These are phyloP conservation scores for Drosophila elegans DNA, from an alignment of 1,140 invertebrate genomes.

Conservation along the genomic window DNA sequence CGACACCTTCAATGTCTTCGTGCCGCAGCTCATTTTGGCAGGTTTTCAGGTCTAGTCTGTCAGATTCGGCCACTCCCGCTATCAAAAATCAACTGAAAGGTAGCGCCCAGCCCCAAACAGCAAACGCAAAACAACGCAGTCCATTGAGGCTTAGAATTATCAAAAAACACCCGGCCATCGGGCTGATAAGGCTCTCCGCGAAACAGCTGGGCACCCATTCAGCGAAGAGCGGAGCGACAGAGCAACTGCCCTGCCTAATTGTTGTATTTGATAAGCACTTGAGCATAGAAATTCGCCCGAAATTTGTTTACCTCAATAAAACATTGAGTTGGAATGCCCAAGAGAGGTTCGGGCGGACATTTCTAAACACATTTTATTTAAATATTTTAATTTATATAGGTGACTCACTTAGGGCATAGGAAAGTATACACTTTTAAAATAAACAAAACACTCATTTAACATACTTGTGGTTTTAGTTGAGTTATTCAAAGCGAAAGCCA, in stretches of 20 bases:
- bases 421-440: no score
- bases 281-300: slow-evolving; percentile 22
- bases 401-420: no score
- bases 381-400: no score
- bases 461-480: not conserved
- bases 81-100: slow-evolving; percentile 49
- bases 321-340: not conserved
- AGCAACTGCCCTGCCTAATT: slow-evolving; percentile 33
- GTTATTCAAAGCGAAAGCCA: not conserved
- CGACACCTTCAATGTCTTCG: slow-evolving; percentile 67
- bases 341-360: slow-evolving; percentile 9
- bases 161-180: slow-evolving; percentile 21
- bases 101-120: slow-evolving; percentile 9
- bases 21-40: slow-evolving; percentile 71
- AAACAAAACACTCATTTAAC: no score
- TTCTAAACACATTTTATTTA: not conserved
- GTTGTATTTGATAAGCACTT: slow-evolving; percentile 61
- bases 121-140: slow-evolving; percentile 7
- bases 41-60: not conserved
- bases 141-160: slow-evolving; percentile 51
- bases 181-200: slow-evolving; percentile 52
- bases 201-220: slow-evolving; percentile 38
- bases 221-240: not conserved
- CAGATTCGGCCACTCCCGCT: slow-evolving; percentile 16
- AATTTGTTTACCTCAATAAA: slow-evolving; percentile 8